Percentiles rank a stretch among this genome's conserved stretches.
Conservation (phyloP, 2,797 vertebrate species). For the Mareca strepera region DNA sequence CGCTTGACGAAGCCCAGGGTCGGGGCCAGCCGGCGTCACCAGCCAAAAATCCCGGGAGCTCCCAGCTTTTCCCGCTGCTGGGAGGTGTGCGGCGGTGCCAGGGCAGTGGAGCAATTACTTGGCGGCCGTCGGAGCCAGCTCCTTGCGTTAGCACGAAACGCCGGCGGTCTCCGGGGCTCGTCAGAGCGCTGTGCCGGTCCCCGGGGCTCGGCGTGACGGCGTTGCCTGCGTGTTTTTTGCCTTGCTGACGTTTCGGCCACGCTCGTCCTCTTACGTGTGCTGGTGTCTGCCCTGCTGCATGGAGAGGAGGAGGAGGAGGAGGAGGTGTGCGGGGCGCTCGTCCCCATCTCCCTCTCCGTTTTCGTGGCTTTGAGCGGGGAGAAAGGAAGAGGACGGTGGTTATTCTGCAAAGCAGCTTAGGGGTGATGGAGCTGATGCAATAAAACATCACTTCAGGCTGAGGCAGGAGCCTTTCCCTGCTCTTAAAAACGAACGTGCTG, state of each 20-base stretch:
- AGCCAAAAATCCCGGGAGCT: not conserved
- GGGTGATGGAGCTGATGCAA: not conserved
- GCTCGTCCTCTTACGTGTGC: accelerated
- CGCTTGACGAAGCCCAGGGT: not conserved
- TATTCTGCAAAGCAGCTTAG: not conserved
- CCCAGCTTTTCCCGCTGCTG: not conserved
- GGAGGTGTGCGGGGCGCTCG: accelerated
- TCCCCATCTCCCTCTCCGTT: not conserved
- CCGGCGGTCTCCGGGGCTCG: accelerated
- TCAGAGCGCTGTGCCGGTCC: not conserved
- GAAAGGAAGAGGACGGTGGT: accelerated
- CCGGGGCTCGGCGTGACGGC: accelerated
- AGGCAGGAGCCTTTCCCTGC: accelerated
- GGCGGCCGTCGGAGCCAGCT: not conserved
- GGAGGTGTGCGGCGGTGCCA: not conserved
- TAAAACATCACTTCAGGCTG: accelerated
- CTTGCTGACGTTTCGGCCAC: not conserved
- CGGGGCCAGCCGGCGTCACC: not conserved
- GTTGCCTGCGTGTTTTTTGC: not conserved
- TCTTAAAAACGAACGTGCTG: accelerated
- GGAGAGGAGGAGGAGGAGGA: not conserved
- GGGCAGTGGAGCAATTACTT: not conserved
- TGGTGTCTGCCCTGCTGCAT: accelerated
- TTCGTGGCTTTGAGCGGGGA: not conserved
- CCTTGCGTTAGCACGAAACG: not conserved